Conservation (phyloP, 2,888 invertebrate genomes). For the Papilio gigon region DNA sequence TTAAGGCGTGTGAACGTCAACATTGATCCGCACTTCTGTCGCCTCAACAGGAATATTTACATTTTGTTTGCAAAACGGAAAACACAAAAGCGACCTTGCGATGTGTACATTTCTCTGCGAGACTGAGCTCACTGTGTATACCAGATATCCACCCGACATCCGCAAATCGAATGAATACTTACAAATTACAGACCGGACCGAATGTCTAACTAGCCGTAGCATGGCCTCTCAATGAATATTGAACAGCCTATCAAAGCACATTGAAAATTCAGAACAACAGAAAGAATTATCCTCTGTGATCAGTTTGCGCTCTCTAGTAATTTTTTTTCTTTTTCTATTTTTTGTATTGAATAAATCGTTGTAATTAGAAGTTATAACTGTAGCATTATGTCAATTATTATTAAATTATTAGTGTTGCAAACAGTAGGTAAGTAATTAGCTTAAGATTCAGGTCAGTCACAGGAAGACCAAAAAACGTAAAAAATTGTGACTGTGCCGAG, state of each 20-base stretch:
- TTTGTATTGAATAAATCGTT: no score
- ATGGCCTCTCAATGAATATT: no score
- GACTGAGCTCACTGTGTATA: neutral
- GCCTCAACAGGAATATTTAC: constrained; percentile 8
- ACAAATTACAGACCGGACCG: neutral
- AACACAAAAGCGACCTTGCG: neutral
- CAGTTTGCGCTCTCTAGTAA: no score
- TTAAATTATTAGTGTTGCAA: no score
- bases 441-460: neutral
- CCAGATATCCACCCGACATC: no score
- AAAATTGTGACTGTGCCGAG: neutral
- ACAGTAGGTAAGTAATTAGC: neutral
- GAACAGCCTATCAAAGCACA: no score
- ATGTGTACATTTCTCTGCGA: neutral
- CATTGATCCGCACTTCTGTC: neutral
- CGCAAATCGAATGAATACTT: neutral
- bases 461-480: neutral
- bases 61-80: constrained; percentile 19
- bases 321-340: no score
- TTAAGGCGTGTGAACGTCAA: constrained; percentile 16
- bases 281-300: no score
- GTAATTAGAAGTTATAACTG: no score
- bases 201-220: no score
- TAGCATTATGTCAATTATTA: no score
- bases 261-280: no score